Conservation (phyloP, 1,140 invertebrate species). For the Euglossa dilemma region DNA sequence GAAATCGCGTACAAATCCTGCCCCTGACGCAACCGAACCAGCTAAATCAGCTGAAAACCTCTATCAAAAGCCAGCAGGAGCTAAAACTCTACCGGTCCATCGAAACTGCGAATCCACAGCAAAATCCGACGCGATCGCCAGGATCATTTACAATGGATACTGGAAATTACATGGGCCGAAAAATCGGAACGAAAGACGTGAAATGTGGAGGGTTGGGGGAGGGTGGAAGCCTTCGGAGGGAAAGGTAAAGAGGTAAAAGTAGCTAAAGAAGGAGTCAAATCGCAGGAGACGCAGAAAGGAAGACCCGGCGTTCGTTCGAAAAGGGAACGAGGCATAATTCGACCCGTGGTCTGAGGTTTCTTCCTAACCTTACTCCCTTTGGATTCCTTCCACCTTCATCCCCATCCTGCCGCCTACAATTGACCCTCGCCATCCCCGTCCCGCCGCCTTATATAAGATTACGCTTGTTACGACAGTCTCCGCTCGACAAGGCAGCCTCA, state of each 20-base stretch:
- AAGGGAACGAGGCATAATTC: constrained; percentile 65
- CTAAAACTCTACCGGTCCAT: background rate
- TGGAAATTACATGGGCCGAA: background rate
- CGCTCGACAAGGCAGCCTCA: constrained; percentile 65
- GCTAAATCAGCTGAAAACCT: background rate
- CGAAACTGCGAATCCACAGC: background rate
- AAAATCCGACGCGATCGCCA: background rate
- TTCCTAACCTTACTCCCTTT: constrained; percentile 45
- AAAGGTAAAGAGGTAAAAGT: constrained; percentile 12
- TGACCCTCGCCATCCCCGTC: constrained; percentile 67
- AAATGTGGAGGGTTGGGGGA: no score
- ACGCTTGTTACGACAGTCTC: constrained; percentile 79
- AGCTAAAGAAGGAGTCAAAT: constrained; percentile 18
- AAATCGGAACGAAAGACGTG: background rate
- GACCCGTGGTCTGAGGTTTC: constrained; percentile 68
- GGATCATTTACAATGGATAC: background rate
- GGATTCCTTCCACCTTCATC: constrained; percentile 37
- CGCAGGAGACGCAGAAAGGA: constrained; percentile 26
- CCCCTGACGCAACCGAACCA: no score
- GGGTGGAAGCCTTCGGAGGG: background rate
- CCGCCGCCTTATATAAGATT: constrained; percentile 78
- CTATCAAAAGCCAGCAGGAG: background rate
- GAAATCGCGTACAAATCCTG: background rate
- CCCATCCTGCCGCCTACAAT: constrained; percentile 67
- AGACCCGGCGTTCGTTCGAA: constrained; percentile 50